Evolutionary conservation across 1,140 invertebrate genomes (phyloP).

Genomic region (Colletes gigas): DNA sequence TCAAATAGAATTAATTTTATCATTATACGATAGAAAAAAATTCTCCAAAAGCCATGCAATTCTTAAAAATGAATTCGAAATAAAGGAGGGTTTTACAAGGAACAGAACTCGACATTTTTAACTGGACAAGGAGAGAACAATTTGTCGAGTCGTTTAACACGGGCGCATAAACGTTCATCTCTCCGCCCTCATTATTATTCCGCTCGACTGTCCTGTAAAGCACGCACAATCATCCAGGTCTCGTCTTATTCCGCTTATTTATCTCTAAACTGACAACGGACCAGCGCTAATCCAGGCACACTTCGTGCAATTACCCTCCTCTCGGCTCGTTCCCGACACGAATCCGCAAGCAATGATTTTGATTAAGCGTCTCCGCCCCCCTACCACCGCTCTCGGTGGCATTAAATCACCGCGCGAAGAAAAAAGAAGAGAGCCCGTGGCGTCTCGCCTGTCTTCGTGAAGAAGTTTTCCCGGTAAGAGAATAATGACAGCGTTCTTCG

Average conservation of each 20-base stretch:
- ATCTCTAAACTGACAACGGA: slow-evolving; percentile 58
- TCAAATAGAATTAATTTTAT: too few species aligned
- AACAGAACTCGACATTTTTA: background rate
- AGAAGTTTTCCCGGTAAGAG: slow-evolving; percentile 38
- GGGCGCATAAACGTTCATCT: slow-evolving; percentile 13
- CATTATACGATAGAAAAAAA: too few species aligned
- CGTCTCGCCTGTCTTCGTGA: slow-evolving; percentile 35
- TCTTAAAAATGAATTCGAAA: too few species aligned
- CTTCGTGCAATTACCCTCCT: slow-evolving; percentile 56
- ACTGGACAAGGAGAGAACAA: background rate
- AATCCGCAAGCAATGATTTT: slow-evolving; percentile 63
- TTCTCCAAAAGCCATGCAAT: too few species aligned
- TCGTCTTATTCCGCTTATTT: slow-evolving; percentile 64
- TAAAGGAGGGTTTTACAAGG: too few species aligned
- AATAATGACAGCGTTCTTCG: slow-evolving; percentile 55
- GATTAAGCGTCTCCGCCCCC: slow-evolving; percentile 51
- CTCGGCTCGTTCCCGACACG: slow-evolving; percentile 20
- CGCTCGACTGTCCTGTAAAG: slow-evolving; percentile 54
- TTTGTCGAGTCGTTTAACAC: slow-evolving; percentile 31
- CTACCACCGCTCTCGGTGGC: background rate
- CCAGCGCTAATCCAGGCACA: slow-evolving; percentile 58
- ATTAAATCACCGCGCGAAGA: slow-evolving; percentile 56
- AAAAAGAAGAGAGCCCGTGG: slow-evolving; percentile 16
- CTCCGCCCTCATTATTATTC: slow-evolving; percentile 52
- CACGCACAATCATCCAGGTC: slow-evolving; percentile 51